Evolutionary conservation across 2,888 invertebrate species (phyloP).

Genomic region (Stenurella melanura): DNA sequence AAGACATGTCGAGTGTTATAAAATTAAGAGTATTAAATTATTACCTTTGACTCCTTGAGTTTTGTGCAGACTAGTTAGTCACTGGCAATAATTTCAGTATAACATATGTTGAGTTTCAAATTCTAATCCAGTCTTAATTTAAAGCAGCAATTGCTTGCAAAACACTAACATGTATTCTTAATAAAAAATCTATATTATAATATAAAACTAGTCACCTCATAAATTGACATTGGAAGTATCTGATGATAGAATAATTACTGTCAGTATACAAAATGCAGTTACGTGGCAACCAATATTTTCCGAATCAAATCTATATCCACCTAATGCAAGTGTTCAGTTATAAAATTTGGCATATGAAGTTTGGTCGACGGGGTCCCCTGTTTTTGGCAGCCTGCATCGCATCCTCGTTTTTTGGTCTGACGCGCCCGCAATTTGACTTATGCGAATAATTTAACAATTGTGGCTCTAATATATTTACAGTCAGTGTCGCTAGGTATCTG

Average conservation of each 20-base stretch:
- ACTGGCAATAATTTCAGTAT: no score
- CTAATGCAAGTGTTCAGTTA: conserved; percentile 8
- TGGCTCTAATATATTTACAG: conserved; percentile 68
- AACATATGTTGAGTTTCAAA: no score
- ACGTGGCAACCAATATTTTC: neutral
- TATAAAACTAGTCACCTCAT: neutral
- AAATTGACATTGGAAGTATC: neutral
- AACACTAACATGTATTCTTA: no score
- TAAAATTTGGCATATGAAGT: conserved; percentile 1
- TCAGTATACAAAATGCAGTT: neutral
- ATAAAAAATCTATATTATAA: neutral
- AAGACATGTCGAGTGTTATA: no score
- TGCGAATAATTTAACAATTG: conserved; percentile 60
- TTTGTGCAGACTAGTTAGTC: no score
- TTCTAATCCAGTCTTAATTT: no score
- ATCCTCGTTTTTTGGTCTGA: conserved; percentile 47
- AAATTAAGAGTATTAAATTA: no score
- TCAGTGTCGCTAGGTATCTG: conserved; percentile 64
- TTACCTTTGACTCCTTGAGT: no score
- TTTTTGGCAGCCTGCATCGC: conserved; percentile 29
- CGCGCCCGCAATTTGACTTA: conserved; percentile 58
- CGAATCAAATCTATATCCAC: neutral
- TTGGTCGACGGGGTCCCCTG: conserved; percentile 29
- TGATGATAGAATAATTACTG: neutral
- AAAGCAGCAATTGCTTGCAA: no score